Conservation (phyloP, 2,113 vertebrate genomes). For the Cnemophilus loriae region DNA sequence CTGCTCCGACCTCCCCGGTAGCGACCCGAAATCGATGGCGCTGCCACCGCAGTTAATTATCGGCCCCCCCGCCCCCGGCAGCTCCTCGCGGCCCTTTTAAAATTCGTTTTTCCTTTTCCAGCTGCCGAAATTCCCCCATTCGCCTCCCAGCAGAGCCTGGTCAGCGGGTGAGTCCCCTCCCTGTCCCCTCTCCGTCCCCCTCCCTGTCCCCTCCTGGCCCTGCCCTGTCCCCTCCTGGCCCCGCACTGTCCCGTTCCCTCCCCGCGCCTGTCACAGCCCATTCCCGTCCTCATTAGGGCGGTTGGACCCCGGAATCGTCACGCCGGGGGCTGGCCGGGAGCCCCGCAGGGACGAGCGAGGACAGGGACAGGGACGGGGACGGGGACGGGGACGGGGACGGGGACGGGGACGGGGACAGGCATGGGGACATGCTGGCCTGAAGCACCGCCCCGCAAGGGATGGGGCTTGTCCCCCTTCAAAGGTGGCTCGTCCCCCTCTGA, state of each 20-base stretch:
- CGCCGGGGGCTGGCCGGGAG: neutral
- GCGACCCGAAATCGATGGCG: neutral
- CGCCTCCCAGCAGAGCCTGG: neutral
- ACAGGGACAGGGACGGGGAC: neutral
- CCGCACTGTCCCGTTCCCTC: neutral
- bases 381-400: neutral
- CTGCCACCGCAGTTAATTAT: neutral
- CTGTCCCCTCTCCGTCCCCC: too few relatives aligned
- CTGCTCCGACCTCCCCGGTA: neutral
- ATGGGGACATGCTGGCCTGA: neutral
- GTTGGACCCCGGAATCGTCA: neutral
- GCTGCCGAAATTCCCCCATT: neutral
- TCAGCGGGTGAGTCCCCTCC: neutral
- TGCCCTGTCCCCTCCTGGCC: neutral
- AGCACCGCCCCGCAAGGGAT: rapidly evolving
- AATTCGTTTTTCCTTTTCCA: neutral
- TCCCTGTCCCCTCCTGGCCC: neutral
- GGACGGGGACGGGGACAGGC: too few relatives aligned
- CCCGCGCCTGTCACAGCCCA: constrained; percentile 23
- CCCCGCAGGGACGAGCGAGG: neutral
- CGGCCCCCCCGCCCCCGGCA: rapidly evolving
- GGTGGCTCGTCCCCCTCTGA: neutral
- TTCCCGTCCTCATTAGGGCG: constrained; percentile 24
- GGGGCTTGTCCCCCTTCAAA: neutral
- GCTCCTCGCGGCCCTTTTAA: neutral